Conservation (phyloP, 2,797 vertebrate genomes). For the Trichosurus vulpecula region DNA sequence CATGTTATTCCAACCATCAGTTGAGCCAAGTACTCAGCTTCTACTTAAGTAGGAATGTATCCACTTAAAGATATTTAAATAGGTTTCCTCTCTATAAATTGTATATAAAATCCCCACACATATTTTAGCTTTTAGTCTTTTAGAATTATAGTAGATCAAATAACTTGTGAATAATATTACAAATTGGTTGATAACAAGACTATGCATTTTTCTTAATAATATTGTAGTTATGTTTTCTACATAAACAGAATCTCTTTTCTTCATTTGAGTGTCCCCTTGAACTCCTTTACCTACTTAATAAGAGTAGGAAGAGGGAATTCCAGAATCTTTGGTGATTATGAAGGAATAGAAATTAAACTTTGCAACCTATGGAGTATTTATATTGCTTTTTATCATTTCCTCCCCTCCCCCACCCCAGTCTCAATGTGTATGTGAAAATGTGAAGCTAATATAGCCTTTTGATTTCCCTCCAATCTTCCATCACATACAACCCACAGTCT, state of each 20-base stretch:
- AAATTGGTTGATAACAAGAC: slow-evolving; percentile 3
- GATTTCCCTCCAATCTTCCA: background rate
- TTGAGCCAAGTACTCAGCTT: slow-evolving; percentile 8
- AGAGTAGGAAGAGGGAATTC: background rate
- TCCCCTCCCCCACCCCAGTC: background rate
- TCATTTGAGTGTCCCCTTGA: slow-evolving; percentile 41
- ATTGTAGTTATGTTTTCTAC: slow-evolving; percentile 4
- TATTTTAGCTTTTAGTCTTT: slow-evolving; percentile 22
- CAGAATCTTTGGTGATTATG: background rate
- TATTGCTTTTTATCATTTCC: background rate
- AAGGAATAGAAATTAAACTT: background rate
- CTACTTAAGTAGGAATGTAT: slow-evolving; percentile 1
- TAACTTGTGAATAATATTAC: slow-evolving; percentile 39
- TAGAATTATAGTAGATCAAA: slow-evolving; percentile 9
- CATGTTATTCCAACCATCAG: background rate
- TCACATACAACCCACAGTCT: background rate
- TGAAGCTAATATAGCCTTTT: background rate
- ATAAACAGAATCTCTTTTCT: slow-evolving; percentile 17
- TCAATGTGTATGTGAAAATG: slow-evolving; percentile 21
- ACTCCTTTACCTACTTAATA: slow-evolving; percentile 2
- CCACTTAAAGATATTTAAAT: slow-evolving; percentile 39
- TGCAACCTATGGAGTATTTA: background rate
- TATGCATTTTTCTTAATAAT: background rate
- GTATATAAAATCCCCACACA: background rate
- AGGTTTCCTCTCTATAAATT: slow-evolving; percentile 12